A percentile compares a stretch with the other conserved stretches of the same genome.
Evolutionary conservation across 2,888 invertebrate species (phyloP).

Genomic region (Heterodera filipjevi): DNA sequence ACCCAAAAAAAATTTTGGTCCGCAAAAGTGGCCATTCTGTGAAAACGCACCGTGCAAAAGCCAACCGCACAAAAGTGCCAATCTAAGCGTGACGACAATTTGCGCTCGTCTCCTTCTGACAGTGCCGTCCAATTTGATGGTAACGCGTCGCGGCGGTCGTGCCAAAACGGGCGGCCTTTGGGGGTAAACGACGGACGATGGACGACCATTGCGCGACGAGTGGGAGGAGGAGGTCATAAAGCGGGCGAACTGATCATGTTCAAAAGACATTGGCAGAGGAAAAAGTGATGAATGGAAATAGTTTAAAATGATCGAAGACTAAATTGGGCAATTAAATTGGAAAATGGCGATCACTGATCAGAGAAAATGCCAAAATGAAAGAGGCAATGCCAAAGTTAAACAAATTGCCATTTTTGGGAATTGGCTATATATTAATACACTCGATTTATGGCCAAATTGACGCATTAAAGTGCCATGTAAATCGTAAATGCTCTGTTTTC

Average conservation of each 20-base stretch:
- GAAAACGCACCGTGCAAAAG: constrained; percentile 19
- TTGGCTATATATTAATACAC: no score
- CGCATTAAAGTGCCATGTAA: no score
- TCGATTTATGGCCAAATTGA: no score
- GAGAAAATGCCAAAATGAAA: no score
- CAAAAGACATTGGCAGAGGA: constrained; percentile 18
- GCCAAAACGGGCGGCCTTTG: constrained; percentile 1
- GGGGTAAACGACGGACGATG: not conserved
- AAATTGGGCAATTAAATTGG: not conserved
- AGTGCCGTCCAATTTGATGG: not conserved
- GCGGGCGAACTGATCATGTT: constrained; percentile 26
- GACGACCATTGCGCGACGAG: not conserved
- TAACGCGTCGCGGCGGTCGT: not conserved
- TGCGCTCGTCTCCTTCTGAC: not conserved
- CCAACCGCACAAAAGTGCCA: constrained; percentile 24
- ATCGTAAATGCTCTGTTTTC: no score
- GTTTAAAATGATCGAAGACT: not conserved
- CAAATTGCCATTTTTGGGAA: no score
- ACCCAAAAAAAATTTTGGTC: no score
- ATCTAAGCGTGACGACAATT: constrained; percentile 17
- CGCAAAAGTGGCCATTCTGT: no score
- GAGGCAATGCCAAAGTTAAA: no score
- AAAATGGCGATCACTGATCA: no score
- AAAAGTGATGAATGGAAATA: not conserved
- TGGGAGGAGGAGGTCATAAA: not conserved